phyloP scores from a whole-genome alignment of 2,113 vertebrate species.

The Rattus norvegicus region DNA sequence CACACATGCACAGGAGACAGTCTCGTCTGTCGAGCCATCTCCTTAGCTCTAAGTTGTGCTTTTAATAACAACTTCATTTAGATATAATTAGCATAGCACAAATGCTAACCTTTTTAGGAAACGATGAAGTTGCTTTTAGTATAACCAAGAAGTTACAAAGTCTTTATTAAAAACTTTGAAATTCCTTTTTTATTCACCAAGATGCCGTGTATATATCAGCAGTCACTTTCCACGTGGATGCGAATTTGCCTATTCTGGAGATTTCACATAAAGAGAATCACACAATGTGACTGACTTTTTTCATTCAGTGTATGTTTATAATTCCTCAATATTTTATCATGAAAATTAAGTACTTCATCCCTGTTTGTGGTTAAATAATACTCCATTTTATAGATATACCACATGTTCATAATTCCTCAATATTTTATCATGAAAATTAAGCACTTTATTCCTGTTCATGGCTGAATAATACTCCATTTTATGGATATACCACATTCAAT shows the following conservation, averaged over 20 bases:
- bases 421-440: background rate
- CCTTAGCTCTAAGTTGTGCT: background rate
- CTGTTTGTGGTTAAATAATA: background rate
- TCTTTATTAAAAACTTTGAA: slow-evolving; percentile 2
- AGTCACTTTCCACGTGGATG: background rate
- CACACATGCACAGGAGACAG: background rate
- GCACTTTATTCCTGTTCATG: background rate
- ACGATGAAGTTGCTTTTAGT: background rate
- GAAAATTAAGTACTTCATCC: background rate
- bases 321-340: background rate
- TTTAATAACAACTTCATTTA: slow-evolving; percentile 6
- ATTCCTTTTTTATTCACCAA: background rate
- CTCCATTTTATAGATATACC: too few relatives aligned
- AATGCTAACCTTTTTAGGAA: background rate
- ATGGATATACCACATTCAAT: background rate
- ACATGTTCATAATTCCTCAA: background rate
- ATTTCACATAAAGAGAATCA: background rate
- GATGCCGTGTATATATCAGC: background rate
- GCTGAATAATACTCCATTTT: background rate
- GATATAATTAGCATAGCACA: background rate
- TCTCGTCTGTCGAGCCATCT: background rate
- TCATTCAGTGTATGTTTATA: background rate
- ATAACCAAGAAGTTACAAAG: background rate
- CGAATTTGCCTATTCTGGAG: background rate
- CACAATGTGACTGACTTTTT: background rate